Base-by-base conservation (phyloP, 2,888 invertebrate genomes). In the Cryptus viduatorius region DNA sequence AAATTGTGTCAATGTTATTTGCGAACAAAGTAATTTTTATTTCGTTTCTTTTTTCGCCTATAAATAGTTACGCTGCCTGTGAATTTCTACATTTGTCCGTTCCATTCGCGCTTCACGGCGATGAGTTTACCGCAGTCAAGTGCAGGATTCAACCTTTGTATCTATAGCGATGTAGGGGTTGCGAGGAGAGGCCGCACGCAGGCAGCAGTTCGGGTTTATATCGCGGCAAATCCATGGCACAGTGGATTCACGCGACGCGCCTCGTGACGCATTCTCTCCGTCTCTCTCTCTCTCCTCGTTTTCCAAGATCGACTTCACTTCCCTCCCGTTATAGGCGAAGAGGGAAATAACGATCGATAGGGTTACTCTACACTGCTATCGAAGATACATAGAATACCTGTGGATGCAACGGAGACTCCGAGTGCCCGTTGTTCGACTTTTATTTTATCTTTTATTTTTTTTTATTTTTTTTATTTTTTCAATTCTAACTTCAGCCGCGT, bases 221-320 rank as follows among this genome's bases (percentile, higher is more conserved):
- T 61, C 61, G 61, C 29, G 61, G 61, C 61, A 78, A 72, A 71
- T 56, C 67, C 59, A 42, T 69, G 78, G 78, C 79, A 64, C 53
- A 46, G 65, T 76, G 44, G 50, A 53, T 79, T 81, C 87, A 87
- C 86, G 87, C 78, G 85, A 80, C 80, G 82, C 56, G 87, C 87
- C 87, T 76, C 87, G 87, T 87, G 87, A 87, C 86, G 42, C 16
- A 53, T 14, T 16, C 19, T n/a, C 42, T 10, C 64, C 24, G 24
- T 16, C 56, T 14, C 59, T 56, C 53, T 71, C 53, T 56, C 56
- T 7, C 71, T 50, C 31, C 61, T 78, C 61, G 31, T 61, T n/a
- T 67, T 53, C 31, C 64, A 31, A 61, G 61, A 61, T 61, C 61
- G 61, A 31, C 29, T 31, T 4, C 29, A 14, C 61, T 29, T 29